These are phyloP conservation scores for Calephelis perditalis DNA, from an alignment of 2,888 invertebrate species.

Conservation along the genomic window DNA sequence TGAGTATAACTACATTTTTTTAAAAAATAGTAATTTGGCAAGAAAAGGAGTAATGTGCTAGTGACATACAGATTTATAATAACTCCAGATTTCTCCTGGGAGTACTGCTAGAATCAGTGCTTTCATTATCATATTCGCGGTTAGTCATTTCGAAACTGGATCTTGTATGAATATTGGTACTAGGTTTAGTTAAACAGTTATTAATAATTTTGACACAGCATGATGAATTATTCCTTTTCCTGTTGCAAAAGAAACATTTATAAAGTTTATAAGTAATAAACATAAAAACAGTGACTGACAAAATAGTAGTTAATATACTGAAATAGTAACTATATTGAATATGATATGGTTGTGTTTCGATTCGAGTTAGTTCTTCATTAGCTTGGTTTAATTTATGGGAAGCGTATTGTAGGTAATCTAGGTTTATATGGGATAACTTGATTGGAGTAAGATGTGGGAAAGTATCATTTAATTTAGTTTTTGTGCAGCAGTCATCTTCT, in stretches of 20 bases:
- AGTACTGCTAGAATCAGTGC: too few relatives aligned
- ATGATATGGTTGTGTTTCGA: conserved; percentile 1
- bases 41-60: too few relatives aligned
- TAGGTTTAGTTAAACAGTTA: background rate
- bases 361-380: background rate
- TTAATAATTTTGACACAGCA: conserved; percentile 1
- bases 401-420: too few relatives aligned
- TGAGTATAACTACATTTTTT: too few relatives aligned
- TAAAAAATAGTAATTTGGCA: too few relatives aligned
- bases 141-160: background rate
- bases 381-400: background rate
- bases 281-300: background rate
- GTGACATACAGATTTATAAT: too few relatives aligned
- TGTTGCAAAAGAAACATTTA: conserved; percentile 2
- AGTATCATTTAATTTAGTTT: too few relatives aligned
- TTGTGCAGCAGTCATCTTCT: background rate
- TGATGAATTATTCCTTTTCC: background rate
- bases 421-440: too few relatives aligned
- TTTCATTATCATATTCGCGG: too few relatives aligned
- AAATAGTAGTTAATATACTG: background rate
- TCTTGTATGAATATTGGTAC: conserved; percentile 1
- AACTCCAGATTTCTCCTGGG: too few relatives aligned
- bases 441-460: too few relatives aligned
- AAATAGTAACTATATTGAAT: background rate
- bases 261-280: background rate